Evolutionary conservation across 2,888 invertebrate species (phyloP).

Genomic region (Amiota communis): DNA sequence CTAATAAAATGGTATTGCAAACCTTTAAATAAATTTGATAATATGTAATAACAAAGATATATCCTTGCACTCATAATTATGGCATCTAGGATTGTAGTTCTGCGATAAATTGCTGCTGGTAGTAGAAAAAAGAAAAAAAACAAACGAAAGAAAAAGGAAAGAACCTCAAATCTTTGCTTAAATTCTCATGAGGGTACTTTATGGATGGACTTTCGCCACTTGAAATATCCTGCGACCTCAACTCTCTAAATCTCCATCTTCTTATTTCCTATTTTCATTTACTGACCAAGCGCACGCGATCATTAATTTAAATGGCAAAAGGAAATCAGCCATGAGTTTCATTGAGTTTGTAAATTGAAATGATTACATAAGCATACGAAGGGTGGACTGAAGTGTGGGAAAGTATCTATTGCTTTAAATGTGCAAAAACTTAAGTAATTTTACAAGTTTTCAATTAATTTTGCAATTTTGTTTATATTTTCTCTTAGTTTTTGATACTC

Average conservation of each 20-base stretch:
- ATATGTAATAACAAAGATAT: background rate
- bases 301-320: conserved; percentile 26
- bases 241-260: background rate
- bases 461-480: conserved; percentile 27
- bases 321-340: background rate
- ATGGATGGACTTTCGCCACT: conserved; percentile 13
- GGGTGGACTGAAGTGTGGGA: conserved; percentile 21
- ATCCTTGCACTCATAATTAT: conserved; percentile 2
- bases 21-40: background rate
- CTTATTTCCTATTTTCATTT: too few species aligned
- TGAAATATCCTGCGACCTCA: background rate
- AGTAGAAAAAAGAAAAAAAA: background rate
- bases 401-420: background rate
- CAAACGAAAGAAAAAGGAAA: background rate
- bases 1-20: too few species aligned
- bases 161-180: too few species aligned
- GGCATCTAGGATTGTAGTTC: background rate
- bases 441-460: conserved; percentile 24
- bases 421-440: background rate
- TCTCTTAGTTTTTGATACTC: background rate
- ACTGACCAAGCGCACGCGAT: conserved; percentile 22
- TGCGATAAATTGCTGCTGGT: background rate
- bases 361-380: conserved; percentile 20
- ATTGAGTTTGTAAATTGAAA: background rate
- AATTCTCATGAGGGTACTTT: background rate